Base-by-base conservation (phyloP, 2,888 invertebrate species). In the Tholera decimalis region DNA sequence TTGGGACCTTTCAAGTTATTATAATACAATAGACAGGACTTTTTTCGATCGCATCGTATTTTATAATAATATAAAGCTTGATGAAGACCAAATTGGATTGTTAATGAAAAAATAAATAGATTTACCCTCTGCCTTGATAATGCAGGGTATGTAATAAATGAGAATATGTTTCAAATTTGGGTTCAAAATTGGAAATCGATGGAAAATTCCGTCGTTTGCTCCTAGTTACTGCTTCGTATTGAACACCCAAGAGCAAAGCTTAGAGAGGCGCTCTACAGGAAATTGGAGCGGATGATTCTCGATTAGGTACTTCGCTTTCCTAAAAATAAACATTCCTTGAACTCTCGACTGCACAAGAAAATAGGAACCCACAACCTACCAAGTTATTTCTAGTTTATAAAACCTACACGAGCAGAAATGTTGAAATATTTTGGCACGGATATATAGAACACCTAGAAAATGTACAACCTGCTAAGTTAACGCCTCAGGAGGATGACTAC, bases 211-310 rank as follows among this genome's bases (percentile, higher is more conserved):
- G 47, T 30, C 20, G 20, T 51, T 30, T 54, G 35, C 24, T 47
- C 18, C 24, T 28, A 43, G 54, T 18, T 58, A 51, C 46, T 20
- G 37, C 35, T 58, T 56, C 44, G 53, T 61, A 30, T 62, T 47
- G 39, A 63, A 65, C 60, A 66, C 24, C 33, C 22, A n/a, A 41
- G 35, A 37, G 6, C 44, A 22, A 44, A 43, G 24, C 35, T 46
- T 46, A 6, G 9, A 41, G 49, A 47, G 73, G 22, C 43, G 35
- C 30, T 67, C 22, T 24, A n/a, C 15, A 33, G 62, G 60, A 65
- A 68, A 71, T 71, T 53, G 64, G 47, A 66, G 39, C 54, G 64
- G 18, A 65, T 64, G 75, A 54, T 20, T 68, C 39, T 46, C 46
- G 66, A 80, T 77, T 76, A 54, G 30, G 44, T 62, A 35, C 63